Base-by-base conservation (phyloP, 64 coral and sea anemone species). In the Stylophora pistillata region DNA sequence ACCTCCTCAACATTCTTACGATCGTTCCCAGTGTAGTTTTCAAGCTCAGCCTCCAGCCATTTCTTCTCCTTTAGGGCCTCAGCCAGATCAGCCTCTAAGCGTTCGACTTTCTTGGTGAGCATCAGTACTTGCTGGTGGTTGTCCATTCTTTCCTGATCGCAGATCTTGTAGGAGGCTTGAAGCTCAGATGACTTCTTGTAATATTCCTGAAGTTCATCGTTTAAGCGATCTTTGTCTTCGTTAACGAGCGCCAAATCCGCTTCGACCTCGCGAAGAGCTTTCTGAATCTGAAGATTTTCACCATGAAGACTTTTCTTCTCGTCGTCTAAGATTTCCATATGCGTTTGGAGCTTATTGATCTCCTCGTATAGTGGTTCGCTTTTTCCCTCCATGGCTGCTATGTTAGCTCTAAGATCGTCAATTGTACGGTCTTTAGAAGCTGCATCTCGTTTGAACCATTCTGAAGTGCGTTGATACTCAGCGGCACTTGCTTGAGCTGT, bases 291-390 rank as follows among this genome's bases (percentile, higher is more conserved):
- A 6, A 96, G 75, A 3, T 64, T 90, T 86, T 96, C 94, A n/a
- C 79, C 91, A 13, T 96, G 94, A 30, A 96, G 33, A 17, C 31
- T 70, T 23, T 79, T 62, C 62, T 96, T 96, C 34, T 93, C 94
- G 20, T 96, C 94, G 56, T 93, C 87, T 9, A 96, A 30, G 37
- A 96, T 96, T 93, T 96, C 94, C 18, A 93, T 78, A 25, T 88
- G 94, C 37, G 94, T 92, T 87, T 96, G 94, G 17, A 96, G 76
- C 69, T 96, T 96, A 58, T 89, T 96, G 57, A 89, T 93, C 68
- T 93, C 94, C n/a, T 96, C 94, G 13, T 90, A 92, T 23, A 96
- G 89, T 61, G 94, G 92, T 28, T 92, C 87, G 76, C 86, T 90
- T 47, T 96, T 96, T 7, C 92, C 88, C 66, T 93, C 94, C 78